Evolutionary conservation across 2,797 vertebrate species (phyloP).

Genomic region (Centropyge bicolor): DNA sequence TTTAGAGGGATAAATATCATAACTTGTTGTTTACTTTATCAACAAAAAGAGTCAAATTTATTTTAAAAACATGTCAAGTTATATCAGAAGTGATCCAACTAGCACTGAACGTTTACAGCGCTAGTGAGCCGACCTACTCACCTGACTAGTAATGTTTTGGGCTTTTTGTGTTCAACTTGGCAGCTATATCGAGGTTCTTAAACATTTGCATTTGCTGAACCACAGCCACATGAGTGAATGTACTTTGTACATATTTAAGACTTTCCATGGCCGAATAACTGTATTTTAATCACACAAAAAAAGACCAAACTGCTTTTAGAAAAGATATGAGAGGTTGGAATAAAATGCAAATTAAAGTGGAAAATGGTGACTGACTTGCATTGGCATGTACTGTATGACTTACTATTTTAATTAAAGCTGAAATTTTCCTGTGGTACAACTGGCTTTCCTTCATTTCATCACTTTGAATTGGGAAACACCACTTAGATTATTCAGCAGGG

Average conservation of each 20-base stretch:
- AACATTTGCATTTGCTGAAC: conserved; percentile 44
- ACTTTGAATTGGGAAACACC: not conserved
- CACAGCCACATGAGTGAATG: conserved; percentile 16
- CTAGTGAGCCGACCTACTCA: not conserved
- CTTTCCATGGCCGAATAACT: conserved; percentile 29
- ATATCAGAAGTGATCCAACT: not conserved
- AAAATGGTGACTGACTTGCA: conserved; percentile 7
- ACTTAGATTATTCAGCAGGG: not conserved
- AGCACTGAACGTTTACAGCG: not conserved
- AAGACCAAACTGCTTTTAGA: conserved; percentile 21
- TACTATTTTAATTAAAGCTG: conserved; percentile 53
- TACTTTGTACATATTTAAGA: conserved; percentile 6
- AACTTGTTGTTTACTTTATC: not conserved
- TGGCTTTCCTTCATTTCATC: conserved; percentile 2
- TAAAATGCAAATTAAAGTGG: not conserved
- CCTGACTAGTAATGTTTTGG: not conserved
- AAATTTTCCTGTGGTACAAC: not conserved
- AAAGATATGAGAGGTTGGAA: not conserved
- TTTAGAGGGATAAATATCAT: not conserved
- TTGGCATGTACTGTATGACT: conserved; percentile 50
- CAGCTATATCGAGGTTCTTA: conserved; percentile 51
- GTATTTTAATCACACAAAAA: conserved; percentile 25
- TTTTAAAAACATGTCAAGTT: not conserved
- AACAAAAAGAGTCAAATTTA: not conserved
- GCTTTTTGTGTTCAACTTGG: conserved; percentile 29